phyloP scores from a whole-genome alignment of 2,113 vertebrate genomes.

The Agapornis roseicollis region DNA sequence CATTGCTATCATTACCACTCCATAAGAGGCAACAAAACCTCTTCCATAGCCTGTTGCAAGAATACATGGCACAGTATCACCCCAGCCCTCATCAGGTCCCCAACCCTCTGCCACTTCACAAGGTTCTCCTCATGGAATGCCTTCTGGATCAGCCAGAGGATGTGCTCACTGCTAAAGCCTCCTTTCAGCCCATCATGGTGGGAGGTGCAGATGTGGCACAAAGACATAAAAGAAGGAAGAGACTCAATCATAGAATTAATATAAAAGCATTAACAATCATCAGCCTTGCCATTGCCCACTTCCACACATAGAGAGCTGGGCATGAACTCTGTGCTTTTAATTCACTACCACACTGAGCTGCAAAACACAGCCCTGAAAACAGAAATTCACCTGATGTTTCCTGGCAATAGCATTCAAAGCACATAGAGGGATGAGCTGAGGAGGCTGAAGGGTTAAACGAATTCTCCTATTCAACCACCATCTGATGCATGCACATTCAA shows the following conservation, averaged over 20 bases:
- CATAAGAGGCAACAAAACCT: accelerated
- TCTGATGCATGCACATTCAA: conserved; percentile 21
- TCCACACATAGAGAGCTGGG: accelerated
- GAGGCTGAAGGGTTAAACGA: neutral
- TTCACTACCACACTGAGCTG: accelerated
- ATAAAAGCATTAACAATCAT: neutral
- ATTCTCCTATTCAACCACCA: neutral
- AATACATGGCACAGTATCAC: accelerated
- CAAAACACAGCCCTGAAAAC: accelerated
- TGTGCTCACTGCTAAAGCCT: neutral
- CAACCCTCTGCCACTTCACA: neutral
- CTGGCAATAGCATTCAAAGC: neutral
- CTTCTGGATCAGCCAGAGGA: neutral
- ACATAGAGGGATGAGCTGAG: neutral
- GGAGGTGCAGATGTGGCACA: neutral
- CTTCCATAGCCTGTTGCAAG: neutral
- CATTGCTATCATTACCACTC: accelerated
- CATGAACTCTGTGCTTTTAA: accelerated
- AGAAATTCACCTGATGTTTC: neutral
- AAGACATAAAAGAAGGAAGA: neutral
- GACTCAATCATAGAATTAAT: accelerated
- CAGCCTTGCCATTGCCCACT: accelerated
- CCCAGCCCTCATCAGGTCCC: too few relatives aligned
- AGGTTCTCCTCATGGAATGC: neutral
- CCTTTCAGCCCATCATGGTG: accelerated